phyloP scores from a whole-genome alignment of 2,113 vertebrate genomes.

The Tretioscincus oriximinensis region DNA sequence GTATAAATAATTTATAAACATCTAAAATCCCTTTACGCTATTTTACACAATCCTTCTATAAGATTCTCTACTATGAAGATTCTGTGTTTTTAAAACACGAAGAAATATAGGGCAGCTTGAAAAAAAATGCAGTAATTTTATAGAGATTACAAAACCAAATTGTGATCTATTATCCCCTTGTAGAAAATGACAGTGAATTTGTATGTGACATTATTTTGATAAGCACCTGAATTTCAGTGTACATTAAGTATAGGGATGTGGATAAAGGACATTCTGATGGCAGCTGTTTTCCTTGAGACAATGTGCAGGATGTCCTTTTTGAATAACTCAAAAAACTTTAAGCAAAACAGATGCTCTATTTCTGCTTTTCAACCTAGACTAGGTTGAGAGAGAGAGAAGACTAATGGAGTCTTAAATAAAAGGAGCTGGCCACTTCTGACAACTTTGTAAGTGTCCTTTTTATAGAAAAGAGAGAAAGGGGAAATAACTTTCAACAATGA shows the following conservation, averaged over 20 bases:
- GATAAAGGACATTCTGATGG: neutral
- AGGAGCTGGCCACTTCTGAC: neutral
- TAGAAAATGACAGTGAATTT: neutral
- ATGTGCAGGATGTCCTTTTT: neutral
- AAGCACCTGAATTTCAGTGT: neutral
- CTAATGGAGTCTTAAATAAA: neutral
- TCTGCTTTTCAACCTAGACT: neutral
- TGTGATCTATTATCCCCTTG: neutral
- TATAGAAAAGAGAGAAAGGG: slow-evolving; percentile 59
- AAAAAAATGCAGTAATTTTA: neutral
- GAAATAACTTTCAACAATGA: slow-evolving; percentile 22
- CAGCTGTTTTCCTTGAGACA: neutral
- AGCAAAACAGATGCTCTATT: neutral
- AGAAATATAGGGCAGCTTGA: neutral
- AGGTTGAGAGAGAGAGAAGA: neutral
- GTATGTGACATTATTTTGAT: neutral
- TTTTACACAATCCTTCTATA: neutral
- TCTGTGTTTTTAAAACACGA: neutral
- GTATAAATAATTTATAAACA: slow-evolving; percentile 21
- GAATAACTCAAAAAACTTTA: neutral
- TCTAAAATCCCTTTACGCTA: slow-evolving; percentile 39
- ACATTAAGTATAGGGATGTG: neutral
- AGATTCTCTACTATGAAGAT: neutral
- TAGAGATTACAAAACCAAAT: neutral
- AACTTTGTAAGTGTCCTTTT: slow-evolving; percentile 34